Evolutionary conservation across 1,140 invertebrate genomes (phyloP).

Genomic region (Danaus plexippus): DNA sequence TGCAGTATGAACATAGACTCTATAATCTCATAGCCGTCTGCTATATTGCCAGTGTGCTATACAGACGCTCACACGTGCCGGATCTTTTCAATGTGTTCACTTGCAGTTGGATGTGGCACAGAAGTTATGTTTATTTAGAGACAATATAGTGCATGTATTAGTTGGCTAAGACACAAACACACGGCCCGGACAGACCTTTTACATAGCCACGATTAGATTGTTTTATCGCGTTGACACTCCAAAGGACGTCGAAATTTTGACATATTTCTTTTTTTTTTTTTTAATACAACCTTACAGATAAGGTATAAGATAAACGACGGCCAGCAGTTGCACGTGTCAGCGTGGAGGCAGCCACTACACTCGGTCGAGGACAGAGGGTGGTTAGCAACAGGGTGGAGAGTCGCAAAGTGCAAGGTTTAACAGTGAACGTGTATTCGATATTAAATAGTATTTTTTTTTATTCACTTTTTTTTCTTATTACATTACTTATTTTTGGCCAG

Average conservation of each 20-base stretch:
- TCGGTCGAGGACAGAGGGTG: slow-evolving; percentile 13
- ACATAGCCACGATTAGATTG: too few relatives aligned
- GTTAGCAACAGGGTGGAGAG: slow-evolving; percentile 7
- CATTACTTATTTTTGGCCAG: too few relatives aligned
- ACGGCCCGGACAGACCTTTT: slow-evolving; percentile 2
- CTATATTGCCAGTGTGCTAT: slow-evolving; percentile 33
- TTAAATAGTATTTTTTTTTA: too few relatives aligned
- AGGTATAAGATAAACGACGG: too few relatives aligned
- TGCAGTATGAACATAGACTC: slow-evolving; percentile 23
- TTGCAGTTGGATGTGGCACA: slow-evolving; percentile 29
- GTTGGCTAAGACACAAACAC: slow-evolving; percentile 31
- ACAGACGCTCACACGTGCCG: slow-evolving; percentile 50
- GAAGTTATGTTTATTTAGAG: slow-evolving; percentile 28
- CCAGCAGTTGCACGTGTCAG: slow-evolving; percentile 8
- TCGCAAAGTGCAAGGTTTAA: too few relatives aligned
- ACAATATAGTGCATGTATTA: slow-evolving; percentile 31
- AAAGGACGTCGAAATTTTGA: too few relatives aligned
- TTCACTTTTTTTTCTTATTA: too few relatives aligned
- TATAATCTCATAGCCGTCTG: slow-evolving; percentile 29
- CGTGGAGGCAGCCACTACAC: slow-evolving; percentile 1
- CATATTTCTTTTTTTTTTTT: too few relatives aligned
- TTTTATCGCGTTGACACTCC: too few relatives aligned
- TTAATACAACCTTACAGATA: too few relatives aligned
- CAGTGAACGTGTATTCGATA: too few relatives aligned
- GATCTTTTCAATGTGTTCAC: slow-evolving; percentile 32